Evolutionary conservation across 1,140 invertebrate genomes (phyloP), one percentile per base, ranked within the genome.

Genomic region (Drosophila orena): DNA sequence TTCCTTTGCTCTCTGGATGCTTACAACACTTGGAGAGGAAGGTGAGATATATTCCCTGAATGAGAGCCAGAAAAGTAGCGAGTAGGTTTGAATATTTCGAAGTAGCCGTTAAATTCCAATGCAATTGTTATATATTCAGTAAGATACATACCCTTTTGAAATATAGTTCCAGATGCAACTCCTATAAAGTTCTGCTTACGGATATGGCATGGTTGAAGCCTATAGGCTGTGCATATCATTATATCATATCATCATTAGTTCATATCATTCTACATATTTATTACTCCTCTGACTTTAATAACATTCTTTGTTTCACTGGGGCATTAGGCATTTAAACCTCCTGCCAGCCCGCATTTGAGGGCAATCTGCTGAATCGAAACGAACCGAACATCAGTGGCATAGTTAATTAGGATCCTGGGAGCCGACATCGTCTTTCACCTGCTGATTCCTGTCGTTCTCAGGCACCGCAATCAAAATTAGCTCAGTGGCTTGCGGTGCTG

Each of bases 381-480:
- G 15, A 76, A 54, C 37, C 54, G 49, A 58, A 55, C 61, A 59
- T 76, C 44, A 47, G 74, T 88, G 75, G 70, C 79, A 73, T 73
- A 79, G 79, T 88, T 83, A 89, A 86, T 86, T 83, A 81, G 71
- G 61, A 86, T 47, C 58, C 88, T 72, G 77, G 70, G 58, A 88
- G 43, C 59, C 60, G 62, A 79, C 68, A 38, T 81, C 54, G 55
- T 75, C 57, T 61, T 76, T 88, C 55, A 65, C 66, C 66, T 77
- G 66, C 71, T 55, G 30, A 43, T 44, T 42, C 40, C 40, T 60
- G 81, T 57, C 79, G 35, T 35, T 17, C 7, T 43, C 61, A 49
- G 54, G 68, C 47, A 62, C 78, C 79, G 58, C 83, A 83, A 79
- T 89, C 70, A 59, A 88, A 88, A 73, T 83, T 76, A 69, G 75